A percentile compares a stretch with the other conserved stretches of the same genome.
Evolutionary conservation across 2,797 vertebrate species (phyloP).

Genomic region (Zenarchopterus dispar): DNA sequence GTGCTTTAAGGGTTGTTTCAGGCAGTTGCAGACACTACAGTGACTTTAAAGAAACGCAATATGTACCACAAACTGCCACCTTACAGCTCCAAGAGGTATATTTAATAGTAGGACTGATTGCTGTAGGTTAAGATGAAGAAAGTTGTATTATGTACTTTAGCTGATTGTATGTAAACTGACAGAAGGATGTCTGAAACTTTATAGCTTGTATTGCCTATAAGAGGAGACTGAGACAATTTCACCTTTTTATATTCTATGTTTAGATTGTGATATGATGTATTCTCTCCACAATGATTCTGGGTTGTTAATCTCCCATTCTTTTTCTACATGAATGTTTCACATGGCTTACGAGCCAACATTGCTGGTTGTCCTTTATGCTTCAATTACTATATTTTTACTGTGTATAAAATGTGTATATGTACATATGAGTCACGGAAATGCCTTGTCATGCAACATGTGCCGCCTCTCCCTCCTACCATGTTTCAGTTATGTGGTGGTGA

Average conservation of each 20-base stretch:
- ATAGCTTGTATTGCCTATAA: conserved; percentile 67
- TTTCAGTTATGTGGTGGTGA: conserved; percentile 83
- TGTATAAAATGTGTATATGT: conserved; percentile 85
- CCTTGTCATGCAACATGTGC: conserved; percentile 83
- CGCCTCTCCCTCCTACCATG: conserved; percentile 82
- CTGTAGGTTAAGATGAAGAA: conserved; percentile 60
- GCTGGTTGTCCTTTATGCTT: conserved; percentile 77
- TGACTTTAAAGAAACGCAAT: conserved; percentile 75
- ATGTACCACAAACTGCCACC: conserved; percentile 73
- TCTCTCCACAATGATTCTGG: conserved; percentile 67
- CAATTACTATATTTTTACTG: conserved; percentile 83
- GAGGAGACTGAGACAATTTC: conserved; percentile 67
- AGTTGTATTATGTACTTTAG: conserved; percentile 64
- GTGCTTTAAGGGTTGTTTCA: conserved; percentile 52
- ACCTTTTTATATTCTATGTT: conserved; percentile 75
- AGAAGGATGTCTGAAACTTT: conserved; percentile 72
- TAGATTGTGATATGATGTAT: conserved; percentile 73
- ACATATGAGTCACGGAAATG: conserved; percentile 85
- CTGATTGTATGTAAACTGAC: conserved; percentile 77
- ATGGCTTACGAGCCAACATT: conserved; percentile 60
- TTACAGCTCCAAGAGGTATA: conserved; percentile 69
- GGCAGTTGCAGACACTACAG: conserved; percentile 75
- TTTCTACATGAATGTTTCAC: conserved; percentile 82
- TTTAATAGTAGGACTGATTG: conserved; percentile 76
- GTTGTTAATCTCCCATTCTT: conserved; percentile 65